These are phyloP conservation scores for Phocides pigmalion DNA, from an alignment of 1,140 invertebrate genomes.

Conservation along the genomic window DNA sequence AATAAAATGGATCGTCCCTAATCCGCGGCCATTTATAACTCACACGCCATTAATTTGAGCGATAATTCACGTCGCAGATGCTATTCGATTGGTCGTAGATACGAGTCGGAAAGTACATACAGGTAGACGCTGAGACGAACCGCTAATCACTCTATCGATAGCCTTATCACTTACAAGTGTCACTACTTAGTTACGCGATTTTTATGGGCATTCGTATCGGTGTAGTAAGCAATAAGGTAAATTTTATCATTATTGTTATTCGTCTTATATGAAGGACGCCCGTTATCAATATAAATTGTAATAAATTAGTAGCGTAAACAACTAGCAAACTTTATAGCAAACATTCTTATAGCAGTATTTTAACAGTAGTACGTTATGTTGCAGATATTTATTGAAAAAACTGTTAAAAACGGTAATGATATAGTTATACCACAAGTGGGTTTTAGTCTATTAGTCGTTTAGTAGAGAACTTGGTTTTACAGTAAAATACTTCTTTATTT, in stretches of 20 bases:
- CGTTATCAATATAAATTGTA: neutral
- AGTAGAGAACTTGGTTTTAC: no score
- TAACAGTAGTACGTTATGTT: no score
- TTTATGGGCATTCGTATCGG: slow-evolving; percentile 33
- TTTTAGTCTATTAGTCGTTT: no score
- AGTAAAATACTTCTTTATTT: no score
- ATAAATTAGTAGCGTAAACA: neutral
- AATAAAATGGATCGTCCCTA: slow-evolving; percentile 79
- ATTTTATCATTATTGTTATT: slow-evolving; percentile 20
- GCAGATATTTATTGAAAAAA: no score
- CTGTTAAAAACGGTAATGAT: no score
- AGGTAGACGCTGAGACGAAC: slow-evolving; percentile 50
- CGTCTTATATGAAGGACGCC: slow-evolving; percentile 1
- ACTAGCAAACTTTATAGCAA: neutral
- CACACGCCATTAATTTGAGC: slow-evolving; percentile 82
- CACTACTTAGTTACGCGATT: slow-evolving; percentile 40
- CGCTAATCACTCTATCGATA: slow-evolving; percentile 48
- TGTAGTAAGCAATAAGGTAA: slow-evolving; percentile 20
- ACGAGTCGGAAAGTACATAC: slow-evolving; percentile 42
- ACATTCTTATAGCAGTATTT: no score
- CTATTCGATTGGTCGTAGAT: slow-evolving; percentile 71
- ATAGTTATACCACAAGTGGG: no score
- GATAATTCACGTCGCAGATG: slow-evolving; percentile 74
- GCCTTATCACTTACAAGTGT: slow-evolving; percentile 52
- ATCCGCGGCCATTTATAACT: slow-evolving; percentile 82